Base-by-base conservation (phyloP, 1,140 invertebrate species). In the Parapsyche elsis region DNA sequence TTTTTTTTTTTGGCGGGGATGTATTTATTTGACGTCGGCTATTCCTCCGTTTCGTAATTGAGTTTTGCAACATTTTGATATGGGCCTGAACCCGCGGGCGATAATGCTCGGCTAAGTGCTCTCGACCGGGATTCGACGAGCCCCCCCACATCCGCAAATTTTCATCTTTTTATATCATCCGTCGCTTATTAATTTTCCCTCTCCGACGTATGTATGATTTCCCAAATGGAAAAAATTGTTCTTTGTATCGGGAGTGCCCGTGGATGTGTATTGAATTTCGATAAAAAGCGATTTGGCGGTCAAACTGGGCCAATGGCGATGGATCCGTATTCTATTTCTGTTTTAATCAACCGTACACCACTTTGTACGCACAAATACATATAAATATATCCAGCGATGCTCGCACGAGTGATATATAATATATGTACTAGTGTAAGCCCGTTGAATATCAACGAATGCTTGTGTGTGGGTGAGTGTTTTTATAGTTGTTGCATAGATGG, bases 221-320 rank as follows among this genome's bases (percentile, higher is more conserved):
- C 24, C 64, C 24, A 67, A 23, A 67, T 24, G 64, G 30, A 38
- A 38, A 38, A 38, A 38, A 1, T 38, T 14, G 16, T 53, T 14
- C 10, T 53, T 14, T 14, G 10, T 14, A 53, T 53, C 49, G 49
- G 2, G 49, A 12, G 49, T 53, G 10, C 64, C 24, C 24, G 26
- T 26, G 23, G 24, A 67, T 67, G 24, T 26, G 64, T 67, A 67
- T 67, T 23, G 64, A 23, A 67, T 67, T 67, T 24, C 64, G 24
- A 67, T 67, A 26, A 23, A 64, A 5, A 19, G 16, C 59, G 21
- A 64, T 64, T 64, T 64, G 5, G 5, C 21, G 59, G 5, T 46
- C n/a, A n/a, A n/a, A n/a, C n/a, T n/a, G n/a, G n/a, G n/a, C n/a
- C n/a, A n/a, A n/a, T n/a, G n/a, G n/a, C n/a, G n/a, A n/a, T n/a